Percentiles rank a stretch among this genome's conserved stretches.
phyloP scores from a whole-genome alignment of 92 coral and sea anemone genomes.

The Bergia sp. region DNA sequence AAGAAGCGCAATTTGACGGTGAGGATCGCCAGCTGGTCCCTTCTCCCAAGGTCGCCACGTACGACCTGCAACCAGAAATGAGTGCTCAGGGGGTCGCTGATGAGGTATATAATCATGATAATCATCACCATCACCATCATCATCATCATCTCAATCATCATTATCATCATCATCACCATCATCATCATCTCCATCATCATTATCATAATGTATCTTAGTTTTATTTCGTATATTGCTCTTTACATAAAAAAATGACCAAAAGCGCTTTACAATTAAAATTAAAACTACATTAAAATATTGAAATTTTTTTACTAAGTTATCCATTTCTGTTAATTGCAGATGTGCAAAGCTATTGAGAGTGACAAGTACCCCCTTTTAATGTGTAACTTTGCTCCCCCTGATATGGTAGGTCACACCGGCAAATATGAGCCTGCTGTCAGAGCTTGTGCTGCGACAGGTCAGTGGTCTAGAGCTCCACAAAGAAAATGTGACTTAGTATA shows the following conservation, averaged over 20 bases:
- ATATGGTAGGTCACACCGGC: conserved; percentile 99
- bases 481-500: too few relatives aligned
- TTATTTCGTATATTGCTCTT: too few relatives aligned
- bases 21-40: conserved; percentile 89
- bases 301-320: too few relatives aligned
- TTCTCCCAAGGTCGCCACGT: conserved; percentile 95
- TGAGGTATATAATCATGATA: conserved; percentile 61
- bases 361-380: conserved; percentile 93
- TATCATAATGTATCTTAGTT: too few relatives aligned
- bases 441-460: conserved; percentile 96
- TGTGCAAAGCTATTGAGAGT: conserved; percentile 74
- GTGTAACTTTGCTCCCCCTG: conserved; percentile 99
- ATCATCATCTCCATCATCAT: too few relatives aligned
- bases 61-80: conserved; percentile 93
- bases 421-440: conserved; percentile 92
- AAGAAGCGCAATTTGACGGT: conserved; percentile 87
- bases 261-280: too few relatives aligned
- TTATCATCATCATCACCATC: too few relatives aligned
- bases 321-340: conserved; percentile 41
- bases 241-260: too few relatives aligned
- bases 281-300: too few relatives aligned
- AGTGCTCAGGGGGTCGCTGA: conserved; percentile 84
- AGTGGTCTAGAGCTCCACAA: background rate
- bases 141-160: too few relatives aligned
- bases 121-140: too few relatives aligned